Conservation (phyloP, 2,797 vertebrate species). For the Odontamblyopus rebecca region DNA sequence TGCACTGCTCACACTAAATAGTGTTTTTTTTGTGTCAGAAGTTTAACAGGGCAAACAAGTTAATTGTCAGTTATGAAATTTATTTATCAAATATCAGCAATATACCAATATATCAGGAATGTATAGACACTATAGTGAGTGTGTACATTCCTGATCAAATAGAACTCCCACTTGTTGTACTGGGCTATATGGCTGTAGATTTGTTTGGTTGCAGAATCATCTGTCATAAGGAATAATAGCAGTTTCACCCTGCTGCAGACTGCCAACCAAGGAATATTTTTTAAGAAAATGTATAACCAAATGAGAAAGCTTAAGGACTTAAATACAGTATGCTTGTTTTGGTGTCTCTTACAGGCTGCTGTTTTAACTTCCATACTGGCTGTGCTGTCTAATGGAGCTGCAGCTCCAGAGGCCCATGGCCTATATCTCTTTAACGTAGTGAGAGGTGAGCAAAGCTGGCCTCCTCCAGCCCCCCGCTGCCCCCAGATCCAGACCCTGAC, state of each 20-base stretch:
- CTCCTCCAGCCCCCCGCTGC: slow-evolving; percentile 83
- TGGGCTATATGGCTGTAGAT: too few relatives aligned
- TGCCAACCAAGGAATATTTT: background rate
- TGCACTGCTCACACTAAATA: background rate
- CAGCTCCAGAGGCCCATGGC: slow-evolving; percentile 80
- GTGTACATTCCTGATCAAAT: background rate
- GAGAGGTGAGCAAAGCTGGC: slow-evolving; percentile 97
- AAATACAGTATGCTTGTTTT: background rate
- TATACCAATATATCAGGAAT: background rate
- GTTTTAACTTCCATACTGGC: slow-evolving; percentile 8
- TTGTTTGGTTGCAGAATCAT: background rate
- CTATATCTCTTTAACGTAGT: slow-evolving; percentile 73
- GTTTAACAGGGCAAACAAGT: background rate
- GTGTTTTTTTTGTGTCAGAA: background rate
- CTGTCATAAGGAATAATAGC: too few relatives aligned
- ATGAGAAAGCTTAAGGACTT: background rate
- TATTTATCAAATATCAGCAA: background rate
- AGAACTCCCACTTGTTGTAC: too few relatives aligned
- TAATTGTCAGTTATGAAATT: background rate
- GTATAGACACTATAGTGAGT: background rate
- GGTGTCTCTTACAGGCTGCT: background rate
- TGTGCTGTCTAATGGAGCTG: slow-evolving; percentile 44
- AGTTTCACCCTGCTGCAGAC: too few relatives aligned
- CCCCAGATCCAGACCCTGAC: slow-evolving; percentile 76
- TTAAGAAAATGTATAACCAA: background rate